Conservation (phyloP, 2,113 vertebrate genomes). For the Pogona vitticeps region DNA sequence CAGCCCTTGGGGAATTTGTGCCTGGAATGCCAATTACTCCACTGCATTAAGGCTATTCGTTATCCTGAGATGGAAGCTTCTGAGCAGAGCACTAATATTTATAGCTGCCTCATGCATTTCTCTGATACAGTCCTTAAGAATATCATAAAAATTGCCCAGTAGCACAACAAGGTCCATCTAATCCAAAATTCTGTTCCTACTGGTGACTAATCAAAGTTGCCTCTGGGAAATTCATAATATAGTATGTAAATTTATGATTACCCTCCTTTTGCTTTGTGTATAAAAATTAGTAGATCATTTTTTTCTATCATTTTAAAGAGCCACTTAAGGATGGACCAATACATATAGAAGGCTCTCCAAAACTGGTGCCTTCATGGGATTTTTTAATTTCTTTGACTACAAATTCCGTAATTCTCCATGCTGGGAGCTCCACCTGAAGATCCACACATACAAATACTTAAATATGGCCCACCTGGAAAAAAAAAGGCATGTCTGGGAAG, state of each 20-base stretch:
- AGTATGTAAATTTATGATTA: background rate
- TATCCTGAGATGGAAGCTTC: conserved; percentile 3
- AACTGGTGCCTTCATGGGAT: too few species aligned
- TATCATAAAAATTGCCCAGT: background rate
- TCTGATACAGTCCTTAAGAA: background rate
- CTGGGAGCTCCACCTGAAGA: too few species aligned
- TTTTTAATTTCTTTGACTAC: too few species aligned
- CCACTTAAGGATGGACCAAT: too few species aligned
- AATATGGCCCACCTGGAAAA: too few species aligned
- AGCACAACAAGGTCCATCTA: background rate
- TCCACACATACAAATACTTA: too few species aligned
- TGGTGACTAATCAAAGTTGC: background rate
- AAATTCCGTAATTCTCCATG: too few species aligned
- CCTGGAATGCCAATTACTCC: conserved; percentile 29
- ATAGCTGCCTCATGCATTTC: background rate
- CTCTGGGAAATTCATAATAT: background rate
- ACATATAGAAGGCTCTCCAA: too few species aligned
- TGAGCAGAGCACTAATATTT: background rate
- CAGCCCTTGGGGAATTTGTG: conserved; percentile 14
- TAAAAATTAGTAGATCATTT: background rate
- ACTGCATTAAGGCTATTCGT: conserved; percentile 24
- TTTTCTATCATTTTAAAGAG: background rate
- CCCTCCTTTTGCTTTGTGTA: background rate
- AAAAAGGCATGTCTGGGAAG: too few species aligned
- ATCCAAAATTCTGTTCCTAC: background rate